These are phyloP conservation scores for Hipparchia sbordonii DNA, from an alignment of 2,888 invertebrate genomes.

Conservation along the genomic window DNA sequence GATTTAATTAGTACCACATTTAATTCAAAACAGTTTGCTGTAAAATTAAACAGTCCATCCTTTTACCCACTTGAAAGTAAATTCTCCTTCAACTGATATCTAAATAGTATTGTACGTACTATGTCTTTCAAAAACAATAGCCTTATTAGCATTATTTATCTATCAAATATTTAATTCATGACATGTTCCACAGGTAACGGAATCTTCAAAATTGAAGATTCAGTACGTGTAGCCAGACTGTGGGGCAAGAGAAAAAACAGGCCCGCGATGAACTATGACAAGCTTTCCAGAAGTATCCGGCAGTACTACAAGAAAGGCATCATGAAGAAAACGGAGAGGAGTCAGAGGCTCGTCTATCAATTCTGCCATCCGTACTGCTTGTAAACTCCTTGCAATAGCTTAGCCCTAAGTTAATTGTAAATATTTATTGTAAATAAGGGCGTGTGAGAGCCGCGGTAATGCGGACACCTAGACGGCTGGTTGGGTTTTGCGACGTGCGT, in stretches of 20 bases:
- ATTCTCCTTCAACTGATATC: slow-evolving; percentile 25
- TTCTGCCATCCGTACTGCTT: slow-evolving; percentile 97
- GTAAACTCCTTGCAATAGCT: slow-evolving; percentile 71
- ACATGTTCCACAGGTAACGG: slow-evolving; percentile 85
- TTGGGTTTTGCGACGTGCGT: slow-evolving; percentile 62
- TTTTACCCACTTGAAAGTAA: slow-evolving; percentile 15
- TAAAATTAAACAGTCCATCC: not conserved
- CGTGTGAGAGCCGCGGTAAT: slow-evolving; percentile 75
- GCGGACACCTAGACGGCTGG: slow-evolving; percentile 68
- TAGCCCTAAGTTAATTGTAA: slow-evolving; percentile 62
- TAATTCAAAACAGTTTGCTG: not conserved
- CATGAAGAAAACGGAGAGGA: slow-evolving; percentile 99
- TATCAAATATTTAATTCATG: slow-evolving; percentile 64
- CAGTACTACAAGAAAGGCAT: slow-evolving; percentile 99
- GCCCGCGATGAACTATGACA: slow-evolving; percentile 99
- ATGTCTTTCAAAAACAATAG: slow-evolving; percentile 35
- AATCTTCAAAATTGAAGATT: slow-evolving; percentile 99
- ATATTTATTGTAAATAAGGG: slow-evolving; percentile 60
- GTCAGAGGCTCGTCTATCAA: slow-evolving; percentile 99
- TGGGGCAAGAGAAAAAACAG: slow-evolving; percentile 99
- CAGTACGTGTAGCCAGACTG: slow-evolving; percentile 96
- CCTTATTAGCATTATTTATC: slow-evolving; percentile 38
- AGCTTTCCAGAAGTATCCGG: slow-evolving; percentile 97
- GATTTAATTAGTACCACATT: slow-evolving; percentile 1
- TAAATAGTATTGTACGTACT: slow-evolving; percentile 17